Base-by-base conservation (phyloP, 2,797 vertebrate species). In the Esox lucius region DNA sequence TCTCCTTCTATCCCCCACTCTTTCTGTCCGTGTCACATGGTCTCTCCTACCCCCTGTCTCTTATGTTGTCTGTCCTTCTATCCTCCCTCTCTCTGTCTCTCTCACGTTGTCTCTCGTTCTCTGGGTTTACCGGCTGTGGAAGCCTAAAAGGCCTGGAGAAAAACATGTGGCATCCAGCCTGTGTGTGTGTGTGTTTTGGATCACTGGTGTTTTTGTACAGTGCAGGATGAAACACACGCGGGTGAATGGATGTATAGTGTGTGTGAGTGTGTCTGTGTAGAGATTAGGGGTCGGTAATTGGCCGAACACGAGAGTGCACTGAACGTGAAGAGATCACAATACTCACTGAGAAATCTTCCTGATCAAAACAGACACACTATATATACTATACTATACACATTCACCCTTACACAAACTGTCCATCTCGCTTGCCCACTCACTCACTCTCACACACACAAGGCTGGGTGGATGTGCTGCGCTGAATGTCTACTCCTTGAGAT, bases 161-260 rank as follows among this genome's bases (percentile, higher is more conserved):
- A 70, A 79, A 75, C 83, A 79, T 70, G 83, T 87, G 89, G 89
- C 89, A 78, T 81, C 76, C 86, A 78, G 89, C 88, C 90, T 90
- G 69, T 78, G 79, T 81, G 82, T 78, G 82, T 87, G 83, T 88
- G 85, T 86, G 83, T 88, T 89, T 87, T 80, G 80, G 86, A 89
- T 91, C 88, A 89, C 81, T 88, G 87, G 81, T 80, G 88, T 89
- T 84, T 92, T 89, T 89, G 88, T 89, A 33, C 69, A 31, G 69
- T 22, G 15, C 12, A 39, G 16, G n/a, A 19, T 39, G n/a, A 24
- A 46, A 42, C 42, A 22, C 33, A 22, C n/a, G 3, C 12, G 22
- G 5, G 19, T 80, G 35, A 17, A 31, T 42, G 28, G 28, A 31
- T 31, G 28, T 31, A 31, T 31, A 31, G 22, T 62, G 49, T 61